Evolutionary conservation across 2,113 vertebrate species (phyloP).

Genomic region (Psilopogon haemacephalus): DNA sequence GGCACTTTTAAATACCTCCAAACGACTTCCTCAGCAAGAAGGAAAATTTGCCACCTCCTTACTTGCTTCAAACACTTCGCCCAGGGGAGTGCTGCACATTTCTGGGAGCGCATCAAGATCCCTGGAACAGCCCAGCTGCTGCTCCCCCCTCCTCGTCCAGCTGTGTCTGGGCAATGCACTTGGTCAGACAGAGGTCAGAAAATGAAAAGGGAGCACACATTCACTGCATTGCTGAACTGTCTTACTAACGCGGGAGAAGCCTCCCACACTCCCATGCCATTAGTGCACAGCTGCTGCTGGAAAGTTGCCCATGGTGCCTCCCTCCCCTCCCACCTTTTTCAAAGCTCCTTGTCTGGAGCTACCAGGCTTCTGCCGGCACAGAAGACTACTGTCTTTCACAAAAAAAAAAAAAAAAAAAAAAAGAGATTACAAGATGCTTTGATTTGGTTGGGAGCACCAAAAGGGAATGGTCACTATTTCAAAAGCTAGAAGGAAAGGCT

Average conservation of each 20-base stretch:
- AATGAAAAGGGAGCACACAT: background rate
- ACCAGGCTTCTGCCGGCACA: constrained; percentile 26
- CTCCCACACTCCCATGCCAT: constrained; percentile 27
- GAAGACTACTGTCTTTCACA: constrained; percentile 31
- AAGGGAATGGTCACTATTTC: background rate
- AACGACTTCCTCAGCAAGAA: constrained; percentile 10
- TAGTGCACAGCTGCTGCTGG: constrained; percentile 43
- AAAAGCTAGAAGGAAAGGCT: background rate
- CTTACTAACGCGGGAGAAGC: background rate
- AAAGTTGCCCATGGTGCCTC: constrained; percentile 28
- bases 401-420: background rate
- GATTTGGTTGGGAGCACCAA: background rate
- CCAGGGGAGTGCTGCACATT: accelerated
- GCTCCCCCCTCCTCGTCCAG: background rate
- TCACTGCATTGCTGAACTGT: constrained; percentile 34
- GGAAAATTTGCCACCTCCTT: background rate
- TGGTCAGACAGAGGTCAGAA: constrained; percentile 29
- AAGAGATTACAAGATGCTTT: constrained; percentile 37
- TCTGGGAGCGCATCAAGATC: background rate
- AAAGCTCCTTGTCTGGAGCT: constrained; percentile 25
- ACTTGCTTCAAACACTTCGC: constrained; percentile 27
- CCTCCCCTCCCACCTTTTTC: constrained; percentile 4
- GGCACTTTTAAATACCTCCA: background rate
- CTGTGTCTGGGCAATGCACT: background rate
- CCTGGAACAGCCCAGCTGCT: background rate